These are phyloP conservation scores for Myotis yumanensis DNA, from an alignment of 2,113 vertebrate genomes.

Conservation along the genomic window DNA sequence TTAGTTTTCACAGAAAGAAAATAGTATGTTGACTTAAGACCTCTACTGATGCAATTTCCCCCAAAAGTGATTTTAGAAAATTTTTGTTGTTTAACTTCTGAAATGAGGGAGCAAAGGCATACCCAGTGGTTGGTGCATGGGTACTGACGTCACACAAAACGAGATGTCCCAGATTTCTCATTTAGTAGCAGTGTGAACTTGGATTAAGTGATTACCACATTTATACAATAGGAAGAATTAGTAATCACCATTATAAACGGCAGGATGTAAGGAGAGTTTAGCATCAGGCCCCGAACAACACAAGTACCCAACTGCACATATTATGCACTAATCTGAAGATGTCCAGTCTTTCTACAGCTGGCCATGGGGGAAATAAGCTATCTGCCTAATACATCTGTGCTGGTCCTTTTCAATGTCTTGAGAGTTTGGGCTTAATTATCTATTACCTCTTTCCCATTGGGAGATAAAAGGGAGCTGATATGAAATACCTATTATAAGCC, in stretches of 20 bases:
- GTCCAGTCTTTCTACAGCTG: neutral
- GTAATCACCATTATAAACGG: neutral
- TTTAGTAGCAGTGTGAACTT: neutral
- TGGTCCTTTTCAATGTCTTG: neutral
- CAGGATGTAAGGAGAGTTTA: neutral
- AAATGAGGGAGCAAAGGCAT: accelerated
- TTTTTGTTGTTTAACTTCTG: neutral
- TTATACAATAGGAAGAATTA: neutral
- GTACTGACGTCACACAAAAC: neutral
- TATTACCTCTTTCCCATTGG: neutral
- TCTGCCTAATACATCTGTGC: too few relatives aligned
- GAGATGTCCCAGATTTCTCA: neutral
- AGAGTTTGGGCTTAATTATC: neutral
- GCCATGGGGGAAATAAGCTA: too few relatives aligned
- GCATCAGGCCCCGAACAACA: neutral
- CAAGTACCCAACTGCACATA: neutral
- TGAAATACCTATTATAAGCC: neutral
- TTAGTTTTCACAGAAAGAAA: neutral
- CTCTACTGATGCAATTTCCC: neutral
- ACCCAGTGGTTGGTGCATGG: neutral
- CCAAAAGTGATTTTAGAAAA: neutral
- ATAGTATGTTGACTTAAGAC: neutral
- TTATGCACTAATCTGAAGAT: neutral
- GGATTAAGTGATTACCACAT: neutral
- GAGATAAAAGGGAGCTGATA: neutral